Evolutionary conservation across 2,797 vertebrate genomes (phyloP), one percentile per base, ranked within the genome.

Genomic region (Lophius americanus): DNA sequence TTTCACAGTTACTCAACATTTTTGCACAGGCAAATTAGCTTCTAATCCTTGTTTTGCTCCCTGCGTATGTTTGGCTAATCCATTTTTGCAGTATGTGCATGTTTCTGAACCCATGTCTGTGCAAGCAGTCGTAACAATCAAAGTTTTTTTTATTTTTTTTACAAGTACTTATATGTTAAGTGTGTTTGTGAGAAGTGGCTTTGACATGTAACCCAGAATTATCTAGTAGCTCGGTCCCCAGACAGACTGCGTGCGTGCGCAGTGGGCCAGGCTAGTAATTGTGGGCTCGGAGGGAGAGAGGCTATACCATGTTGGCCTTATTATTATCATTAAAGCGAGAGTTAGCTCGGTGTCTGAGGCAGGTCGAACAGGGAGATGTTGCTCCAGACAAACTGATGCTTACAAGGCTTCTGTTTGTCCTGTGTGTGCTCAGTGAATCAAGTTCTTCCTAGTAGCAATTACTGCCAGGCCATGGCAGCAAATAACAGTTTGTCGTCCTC

Each of bases 251-350:
- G 79, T 85, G 81, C 86, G 84, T 84, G 89, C 73, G 70, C 80
- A 82, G 76, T 73, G 86, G 79, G 65, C 81, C 86, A 89, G 83
- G 85, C 77, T 85, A 84, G 87, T 89, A 92, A 90, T 91, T 92
- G 88, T 89, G 87, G 88, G 82, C 85, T 92, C 65, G 60, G 64
- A 79, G 79, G 76, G 78, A 86, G 73, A 77, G 84, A 91, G 86
- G 84, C 76, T 83, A 78, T 83, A 82, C 76, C 79, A 81, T 83
- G 88, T 83, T 72, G 76, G 82, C 69, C 83, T 86, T 91, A 90
- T 91, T 91, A 92, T 92, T 92, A 88, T 89, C 81, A 89, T 89
- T 90, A 89, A 88, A 90, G 90, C 73, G 85, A 90, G 87, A 89
- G 89, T 89, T 90, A 83, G 85, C 74, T 66, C 8, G 80, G 82